These are phyloP conservation scores for Hydrophis major DNA, from an alignment of 2,797 vertebrate genomes.

Conservation along the genomic window DNA sequence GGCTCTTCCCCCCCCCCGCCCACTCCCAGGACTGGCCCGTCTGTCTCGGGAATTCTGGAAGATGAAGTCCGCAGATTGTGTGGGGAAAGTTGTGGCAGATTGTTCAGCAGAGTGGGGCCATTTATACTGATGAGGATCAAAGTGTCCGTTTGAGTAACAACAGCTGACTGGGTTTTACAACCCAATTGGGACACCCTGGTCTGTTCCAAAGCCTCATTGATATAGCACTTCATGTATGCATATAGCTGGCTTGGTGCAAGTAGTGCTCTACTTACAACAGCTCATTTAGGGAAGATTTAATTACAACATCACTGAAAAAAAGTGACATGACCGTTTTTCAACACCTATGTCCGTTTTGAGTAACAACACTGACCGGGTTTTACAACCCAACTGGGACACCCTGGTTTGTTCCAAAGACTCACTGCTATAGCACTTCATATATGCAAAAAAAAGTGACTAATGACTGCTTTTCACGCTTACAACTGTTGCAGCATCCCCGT, in stretches of 20 bases:
- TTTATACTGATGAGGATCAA: not conserved
- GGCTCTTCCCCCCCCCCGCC: not conserved
- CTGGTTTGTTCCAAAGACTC: too few species aligned
- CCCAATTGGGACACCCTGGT: not conserved
- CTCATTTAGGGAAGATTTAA: too few species aligned
- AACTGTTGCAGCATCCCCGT: too few species aligned
- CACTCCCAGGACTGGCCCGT: not conserved
- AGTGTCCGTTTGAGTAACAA: not conserved
- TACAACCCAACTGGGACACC: too few species aligned
- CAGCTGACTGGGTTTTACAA: not conserved
- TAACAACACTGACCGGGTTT: too few species aligned
- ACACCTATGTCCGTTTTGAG: too few species aligned
- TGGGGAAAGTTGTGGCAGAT: not conserved
- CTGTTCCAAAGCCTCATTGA: not conserved
- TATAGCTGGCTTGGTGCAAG: not conserved
- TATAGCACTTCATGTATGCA: not conserved
- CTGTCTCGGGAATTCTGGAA: not conserved
- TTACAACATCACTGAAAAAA: too few species aligned
- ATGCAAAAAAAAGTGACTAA: too few species aligned
- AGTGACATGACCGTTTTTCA: too few species aligned
- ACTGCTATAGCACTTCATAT: too few species aligned
- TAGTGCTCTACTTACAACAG: too few species aligned
- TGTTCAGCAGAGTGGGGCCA: not conserved
- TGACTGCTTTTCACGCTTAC: too few species aligned
- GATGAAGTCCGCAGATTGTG: not conserved